Base-by-base conservation (phyloP, 2,797 vertebrate species). In the Sorex maritimensis region DNA sequence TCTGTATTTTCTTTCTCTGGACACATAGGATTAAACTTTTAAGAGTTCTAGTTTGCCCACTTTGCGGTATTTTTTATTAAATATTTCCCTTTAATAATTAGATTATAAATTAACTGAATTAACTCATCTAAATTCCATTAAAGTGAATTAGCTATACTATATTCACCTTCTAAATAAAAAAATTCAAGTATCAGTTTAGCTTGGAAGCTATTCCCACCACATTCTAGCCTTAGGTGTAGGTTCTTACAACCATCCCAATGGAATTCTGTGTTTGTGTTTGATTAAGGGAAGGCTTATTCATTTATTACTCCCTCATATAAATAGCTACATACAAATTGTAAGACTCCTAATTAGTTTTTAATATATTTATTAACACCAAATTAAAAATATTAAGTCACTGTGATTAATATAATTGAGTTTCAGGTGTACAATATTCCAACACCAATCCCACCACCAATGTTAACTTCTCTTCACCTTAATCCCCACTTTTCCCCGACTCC, bases 71-170 rank as follows among this genome's bases (percentile, higher is more conserved):
- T 81, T 41, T 13, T 78, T 63, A 71, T 58, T 65, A 41, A 65
- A 41, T 34, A n/a, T 11, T 10, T 1, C 6, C 5, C 38, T 13
- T 52, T 52, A 52, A 52, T 52, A 52, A 52, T 52, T 52, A 14
- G 13, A 52, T 52, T 52, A 11, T 52, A 11, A 52, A 52, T 52
- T 11, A 52, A 52, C 49, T 9, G 49, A 52, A 52, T 52, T 52
- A 52, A 52, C 49, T 52, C 49, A 52, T 52, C 49, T 52, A 8
- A 52, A 52, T 52, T 11, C 49, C 49, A 2, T 52, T 52, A 52
- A 52, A 69, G 12, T 24, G 7, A 91, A 90, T 61, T 61, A 61
- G 21, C 58, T 61, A 15, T 61, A 94, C 78, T 90, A 5, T 61
- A 74, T 38, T 73, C 17, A 38, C 49, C 46, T 9, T 24, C 34